Percentiles rank a stretch among this genome's conserved stretches.
Evolutionary conservation across 2,888 invertebrate genomes (phyloP).

Genomic region (Amblyjoppa fuscipennis): DNA sequence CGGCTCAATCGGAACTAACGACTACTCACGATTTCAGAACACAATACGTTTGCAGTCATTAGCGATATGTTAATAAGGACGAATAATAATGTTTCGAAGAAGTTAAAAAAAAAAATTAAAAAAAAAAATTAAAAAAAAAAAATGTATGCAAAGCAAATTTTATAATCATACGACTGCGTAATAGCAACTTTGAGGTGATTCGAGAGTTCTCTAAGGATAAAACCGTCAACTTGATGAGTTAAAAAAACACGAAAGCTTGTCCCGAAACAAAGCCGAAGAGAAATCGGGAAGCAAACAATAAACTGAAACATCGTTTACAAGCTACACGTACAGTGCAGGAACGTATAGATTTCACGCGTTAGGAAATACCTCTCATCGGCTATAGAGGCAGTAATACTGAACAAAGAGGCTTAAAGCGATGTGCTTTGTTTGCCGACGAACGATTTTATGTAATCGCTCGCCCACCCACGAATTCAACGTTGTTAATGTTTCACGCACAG

Average conservation of each 20-base stretch:
- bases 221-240: background rate
- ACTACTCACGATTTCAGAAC: background rate
- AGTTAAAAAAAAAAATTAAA: background rate
- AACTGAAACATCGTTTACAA: conserved; percentile 67
- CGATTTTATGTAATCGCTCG: conserved; percentile 50
- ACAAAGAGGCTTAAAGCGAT: background rate
- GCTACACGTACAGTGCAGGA: background rate
- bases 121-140: background rate
- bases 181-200: background rate
- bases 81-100: background rate
- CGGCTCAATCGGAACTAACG: background rate
- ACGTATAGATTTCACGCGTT: conserved; percentile 8
- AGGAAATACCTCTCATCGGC: conserved; percentile 1
- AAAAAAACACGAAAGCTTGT: conserved; percentile 1
- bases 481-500: conserved; percentile 22
- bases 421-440: conserved; percentile 27
- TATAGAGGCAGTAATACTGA: conserved; percentile 1
- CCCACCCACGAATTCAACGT: conserved; percentile 22
- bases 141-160: background rate
- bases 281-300: conserved; percentile 66
- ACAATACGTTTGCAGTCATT: background rate
- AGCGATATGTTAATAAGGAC: background rate
- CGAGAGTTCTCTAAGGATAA: background rate
- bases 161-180: background rate
- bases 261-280: conserved; percentile 47